Percentiles rank a stretch among this genome's conserved stretches.
phyloP scores from a whole-genome alignment of 2,113 vertebrate species.

The Thalassoma bifasciatum region DNA sequence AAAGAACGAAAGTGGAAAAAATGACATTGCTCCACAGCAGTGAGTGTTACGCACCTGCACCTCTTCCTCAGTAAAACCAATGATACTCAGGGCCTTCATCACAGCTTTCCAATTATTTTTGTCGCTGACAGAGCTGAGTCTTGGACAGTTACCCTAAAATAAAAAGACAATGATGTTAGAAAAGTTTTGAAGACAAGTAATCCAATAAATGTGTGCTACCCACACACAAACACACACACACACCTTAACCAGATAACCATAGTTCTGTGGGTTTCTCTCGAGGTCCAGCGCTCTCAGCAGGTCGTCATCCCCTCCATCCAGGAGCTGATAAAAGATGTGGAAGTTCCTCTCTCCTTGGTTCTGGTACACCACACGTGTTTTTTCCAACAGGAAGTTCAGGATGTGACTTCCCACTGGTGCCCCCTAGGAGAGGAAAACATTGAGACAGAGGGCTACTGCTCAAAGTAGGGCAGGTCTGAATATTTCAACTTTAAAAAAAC shows the following conservation, averaged over 20 bases:
- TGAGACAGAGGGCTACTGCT: not conserved
- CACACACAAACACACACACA: slow-evolving; percentile 73
- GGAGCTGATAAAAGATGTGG: slow-evolving; percentile 97
- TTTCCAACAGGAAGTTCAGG: slow-evolving; percentile 97
- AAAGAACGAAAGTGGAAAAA: slow-evolving; percentile 3
- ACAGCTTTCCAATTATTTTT: slow-evolving; percentile 95
- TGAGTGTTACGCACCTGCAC: slow-evolving; percentile 87
- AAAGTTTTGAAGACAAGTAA: not conserved
- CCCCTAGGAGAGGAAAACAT: slow-evolving; percentile 80
- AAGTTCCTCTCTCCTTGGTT: slow-evolving; percentile 98
- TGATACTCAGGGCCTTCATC: slow-evolving; percentile 88
- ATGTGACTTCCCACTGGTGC: slow-evolving; percentile 96
- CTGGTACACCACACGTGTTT: slow-evolving; percentile 97
- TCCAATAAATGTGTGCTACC: not conserved
- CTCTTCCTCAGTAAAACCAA: slow-evolving; percentile 90
- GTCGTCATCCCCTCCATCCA: slow-evolving; percentile 92
- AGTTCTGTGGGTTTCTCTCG: slow-evolving; percentile 91
- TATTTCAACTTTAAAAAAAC: not conserved
- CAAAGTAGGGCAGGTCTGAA: slow-evolving; percentile 3
- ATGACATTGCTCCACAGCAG: not conserved
- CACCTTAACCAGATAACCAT: slow-evolving; percentile 95
- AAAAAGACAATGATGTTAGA: not conserved
- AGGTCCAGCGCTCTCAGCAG: slow-evolving; percentile 88
- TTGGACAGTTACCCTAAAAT: slow-evolving; percentile 94
- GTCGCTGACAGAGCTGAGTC: slow-evolving; percentile 95